Base-by-base conservation (phyloP, 1,140 invertebrate genomes). In the Brachionus plicatilis region DNA sequence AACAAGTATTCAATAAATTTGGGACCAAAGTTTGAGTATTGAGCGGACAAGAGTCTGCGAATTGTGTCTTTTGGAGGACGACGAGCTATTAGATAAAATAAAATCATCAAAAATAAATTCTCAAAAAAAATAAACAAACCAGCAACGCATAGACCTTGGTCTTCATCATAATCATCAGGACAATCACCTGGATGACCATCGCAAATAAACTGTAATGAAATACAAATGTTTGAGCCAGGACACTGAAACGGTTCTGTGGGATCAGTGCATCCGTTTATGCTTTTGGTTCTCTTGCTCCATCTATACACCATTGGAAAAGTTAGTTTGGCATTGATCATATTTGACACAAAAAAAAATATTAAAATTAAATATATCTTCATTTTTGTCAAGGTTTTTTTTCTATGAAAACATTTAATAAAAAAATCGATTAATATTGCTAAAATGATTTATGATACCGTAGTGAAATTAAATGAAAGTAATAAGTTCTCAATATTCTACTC, bases 181-280 rank as follows among this genome's bases (percentile, higher is more conserved):
- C 83, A 84, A 78, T 84, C 83, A 66, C 70, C 70, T 17, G 83
- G 83, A 53, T 84, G 66, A 45, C 47, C 47, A 29, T 84, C 83
- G n/a, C 83, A 84, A 37, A 84, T 20, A 33, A 84, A 84, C 43
- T 72, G 68, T 7, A 84, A 53, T 12, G 83, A 72, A 66, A 84
- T 84, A 33, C 83, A 84, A 8, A 45, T 72, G 53, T 76, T 66
- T 17, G 60, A 50, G 5, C 68, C 66, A n/a, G 66, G 66, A 84
- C 83, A 84, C 75, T 60, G 70, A 33, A 84, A 84, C 24, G 83
- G 83, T 27, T 84, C 83, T 1, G 68, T 56, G 0, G 83, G 83
- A 45, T 84, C 83, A 27, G 41, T 29, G 41, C 83, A 84, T 14
- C 83, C 83, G 11, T 68, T 56, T 12, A 20, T 29, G 41, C 60